Conservation (phyloP, 2,797 vertebrate genomes). For the Acipenser ruthenus region DNA sequence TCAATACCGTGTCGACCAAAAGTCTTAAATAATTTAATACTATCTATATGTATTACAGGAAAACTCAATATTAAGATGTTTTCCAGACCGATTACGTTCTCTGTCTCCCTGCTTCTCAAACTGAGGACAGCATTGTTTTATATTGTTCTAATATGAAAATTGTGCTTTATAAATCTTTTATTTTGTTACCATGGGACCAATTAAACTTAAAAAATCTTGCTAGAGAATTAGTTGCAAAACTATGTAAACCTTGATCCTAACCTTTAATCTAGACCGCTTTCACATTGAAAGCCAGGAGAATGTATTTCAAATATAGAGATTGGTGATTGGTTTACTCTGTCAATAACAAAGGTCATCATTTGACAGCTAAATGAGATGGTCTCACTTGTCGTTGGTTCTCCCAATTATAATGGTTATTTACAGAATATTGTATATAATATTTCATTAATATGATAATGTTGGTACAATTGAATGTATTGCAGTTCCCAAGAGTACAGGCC, state of each 20-base stretch:
- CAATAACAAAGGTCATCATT: too few relatives aligned
- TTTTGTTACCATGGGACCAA: conserved; percentile 5
- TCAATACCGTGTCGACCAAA: background rate
- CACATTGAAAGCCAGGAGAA: background rate
- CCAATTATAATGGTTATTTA: too few relatives aligned
- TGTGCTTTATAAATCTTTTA: conserved; percentile 7
- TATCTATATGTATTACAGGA: background rate
- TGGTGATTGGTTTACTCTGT: conserved; percentile 10
- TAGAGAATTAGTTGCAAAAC: background rate
- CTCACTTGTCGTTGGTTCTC: too few relatives aligned
- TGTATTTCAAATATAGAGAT: background rate
- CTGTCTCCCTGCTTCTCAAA: too few relatives aligned
- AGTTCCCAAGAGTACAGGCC: too few relatives aligned
- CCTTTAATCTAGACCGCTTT: conserved; percentile 7
- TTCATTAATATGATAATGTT: too few relatives aligned
- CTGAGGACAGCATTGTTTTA: too few relatives aligned
- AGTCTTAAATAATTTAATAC: background rate
- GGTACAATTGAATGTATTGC: too few relatives aligned
- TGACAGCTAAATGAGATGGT: too few relatives aligned
- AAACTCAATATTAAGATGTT: too few relatives aligned
- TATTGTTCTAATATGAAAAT: conserved; percentile 1
- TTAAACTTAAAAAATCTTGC: background rate
- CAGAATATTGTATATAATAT: too few relatives aligned
- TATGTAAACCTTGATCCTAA: conserved; percentile 3
- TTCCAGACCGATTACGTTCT: too few relatives aligned